Conservation (phyloP, 2,888 invertebrate genomes). For the Archips crataeganus region DNA sequence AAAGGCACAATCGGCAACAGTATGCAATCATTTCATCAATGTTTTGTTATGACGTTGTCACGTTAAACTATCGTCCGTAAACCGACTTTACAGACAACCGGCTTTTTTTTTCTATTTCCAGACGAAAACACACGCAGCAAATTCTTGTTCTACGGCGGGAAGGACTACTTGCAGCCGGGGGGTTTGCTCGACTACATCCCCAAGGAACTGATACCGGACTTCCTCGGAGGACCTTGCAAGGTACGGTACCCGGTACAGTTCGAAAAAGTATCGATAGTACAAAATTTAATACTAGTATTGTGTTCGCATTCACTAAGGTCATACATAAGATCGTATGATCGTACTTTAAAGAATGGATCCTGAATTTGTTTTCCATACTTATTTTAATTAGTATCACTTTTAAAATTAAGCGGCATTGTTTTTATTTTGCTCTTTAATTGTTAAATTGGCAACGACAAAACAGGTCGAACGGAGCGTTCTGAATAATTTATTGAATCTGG, state of each 20-base stretch:
- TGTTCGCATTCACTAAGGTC: neutral
- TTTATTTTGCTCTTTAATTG: neutral
- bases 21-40: too few relatives aligned
- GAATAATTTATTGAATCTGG: neutral
- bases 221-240: slow-evolving; percentile 95
- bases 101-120: slow-evolving; percentile 66
- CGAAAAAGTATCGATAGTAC: too few relatives aligned
- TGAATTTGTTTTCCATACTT: neutral
- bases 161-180: slow-evolving; percentile 92
- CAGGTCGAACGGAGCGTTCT: neutral
- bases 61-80: too few relatives aligned
- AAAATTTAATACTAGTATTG: neutral
- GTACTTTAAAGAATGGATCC: neutral
- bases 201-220: slow-evolving; percentile 94
- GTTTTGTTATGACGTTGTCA: too few relatives aligned
- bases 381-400: neutral
- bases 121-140: slow-evolving; percentile 97
- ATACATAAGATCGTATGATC: too few relatives aligned
- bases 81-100: too few relatives aligned
- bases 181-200: slow-evolving; percentile 95
- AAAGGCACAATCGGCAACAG: too few relatives aligned
- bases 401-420: neutral
- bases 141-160: slow-evolving; percentile 96
- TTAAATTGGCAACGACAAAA: neutral
- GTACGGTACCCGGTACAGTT: too few relatives aligned